A percentile compares a stretch with the other conserved stretches of the same genome.
Evolutionary conservation across 2,113 vertebrate genomes (phyloP).

Genomic region (Hippocampus comes): DNA sequence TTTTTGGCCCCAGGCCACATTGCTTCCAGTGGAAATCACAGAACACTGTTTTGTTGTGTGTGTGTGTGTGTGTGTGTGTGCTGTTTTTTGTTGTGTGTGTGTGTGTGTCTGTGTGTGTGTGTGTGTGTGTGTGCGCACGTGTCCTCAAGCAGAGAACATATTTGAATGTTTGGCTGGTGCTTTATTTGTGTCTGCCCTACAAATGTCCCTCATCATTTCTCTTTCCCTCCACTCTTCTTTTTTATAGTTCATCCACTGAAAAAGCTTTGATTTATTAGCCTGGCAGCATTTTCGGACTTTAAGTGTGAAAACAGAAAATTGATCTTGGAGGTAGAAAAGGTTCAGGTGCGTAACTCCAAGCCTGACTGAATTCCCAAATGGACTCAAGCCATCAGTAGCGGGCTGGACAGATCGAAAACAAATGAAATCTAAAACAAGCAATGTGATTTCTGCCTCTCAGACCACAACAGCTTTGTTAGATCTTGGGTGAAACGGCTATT

Average conservation of each 20-base stretch:
- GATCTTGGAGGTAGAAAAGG: slow-evolving; percentile 39
- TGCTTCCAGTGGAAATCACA: slow-evolving; percentile 49
- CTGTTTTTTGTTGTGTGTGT: no score
- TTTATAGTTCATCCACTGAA: slow-evolving; percentile 17
- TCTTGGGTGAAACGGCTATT: slow-evolving; percentile 46
- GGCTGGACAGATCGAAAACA: slow-evolving; percentile 36
- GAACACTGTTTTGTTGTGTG: slow-evolving; percentile 28
- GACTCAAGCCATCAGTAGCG: slow-evolving; percentile 52
- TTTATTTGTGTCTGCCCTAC: slow-evolving; percentile 54
- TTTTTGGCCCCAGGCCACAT: slow-evolving; percentile 45
- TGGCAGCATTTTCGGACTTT: slow-evolving; percentile 49
- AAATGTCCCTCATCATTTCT: slow-evolving; percentile 53
- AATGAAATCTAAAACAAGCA: slow-evolving; percentile 49
- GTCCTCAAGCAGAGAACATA: slow-evolving; percentile 47
- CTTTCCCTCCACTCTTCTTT: not conserved
- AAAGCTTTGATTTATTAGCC: slow-evolving; percentile 55
- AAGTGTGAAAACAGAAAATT: slow-evolving; percentile 52
- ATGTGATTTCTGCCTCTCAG: slow-evolving; percentile 52
- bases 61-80: not conserved
- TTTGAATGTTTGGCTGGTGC: slow-evolving; percentile 53
- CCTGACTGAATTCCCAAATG: slow-evolving; percentile 57
- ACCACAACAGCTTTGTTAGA: slow-evolving; percentile 36
- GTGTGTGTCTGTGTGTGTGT: no score
- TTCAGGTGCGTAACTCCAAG: slow-evolving; percentile 60
- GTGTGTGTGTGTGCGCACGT: not conserved